A percentile compares a stretch with the other conserved stretches of the same genome.
phyloP scores from a whole-genome alignment of 2,888 invertebrate genomes.

The Ophion slaviceki region DNA sequence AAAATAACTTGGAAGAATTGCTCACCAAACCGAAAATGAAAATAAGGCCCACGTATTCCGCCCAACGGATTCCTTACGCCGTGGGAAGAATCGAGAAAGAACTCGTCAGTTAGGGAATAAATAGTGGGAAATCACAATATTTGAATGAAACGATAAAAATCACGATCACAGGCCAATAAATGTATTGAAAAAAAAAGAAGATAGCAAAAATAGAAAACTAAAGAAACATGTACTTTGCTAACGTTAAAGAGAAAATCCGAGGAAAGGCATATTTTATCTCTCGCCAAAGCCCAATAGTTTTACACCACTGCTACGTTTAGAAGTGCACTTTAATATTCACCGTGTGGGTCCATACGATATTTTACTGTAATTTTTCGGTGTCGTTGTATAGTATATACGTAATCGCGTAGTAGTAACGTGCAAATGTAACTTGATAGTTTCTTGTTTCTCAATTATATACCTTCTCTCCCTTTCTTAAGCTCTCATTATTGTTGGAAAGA shows the following conservation, averaged over 20 bases:
- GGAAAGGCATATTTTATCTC: background rate
- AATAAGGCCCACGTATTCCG: conserved; percentile 64
- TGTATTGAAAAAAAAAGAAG: conserved; percentile 11
- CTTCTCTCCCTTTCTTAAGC: background rate
- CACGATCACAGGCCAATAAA: conserved; percentile 48
- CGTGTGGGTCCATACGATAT: conserved; percentile 65
- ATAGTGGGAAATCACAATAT: conserved; percentile 52
- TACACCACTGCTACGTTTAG: conserved; percentile 61
- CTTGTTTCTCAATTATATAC: background rate
- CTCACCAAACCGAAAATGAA: conserved; percentile 63
- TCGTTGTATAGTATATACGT: conserved; percentile 17
- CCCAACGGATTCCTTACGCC: conserved; percentile 67
- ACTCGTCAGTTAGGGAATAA: conserved; percentile 63
- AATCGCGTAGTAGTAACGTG: conserved; percentile 16
- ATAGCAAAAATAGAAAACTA: background rate
- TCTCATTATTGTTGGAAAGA: conserved; percentile 12
- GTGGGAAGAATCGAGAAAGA: conserved; percentile 42
- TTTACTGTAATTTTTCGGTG: conserved; percentile 40
- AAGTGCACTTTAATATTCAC: conserved; percentile 67
- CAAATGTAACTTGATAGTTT: background rate
- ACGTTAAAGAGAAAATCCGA: background rate
- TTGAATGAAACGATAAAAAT: conserved; percentile 43
- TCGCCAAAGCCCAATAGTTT: conserved; percentile 42
- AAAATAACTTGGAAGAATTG: conserved; percentile 64
- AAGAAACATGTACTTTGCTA: background rate